Evolutionary conservation across 1,140 invertebrate genomes (phyloP).

Genomic region (Cydia fagiglandana): DNA sequence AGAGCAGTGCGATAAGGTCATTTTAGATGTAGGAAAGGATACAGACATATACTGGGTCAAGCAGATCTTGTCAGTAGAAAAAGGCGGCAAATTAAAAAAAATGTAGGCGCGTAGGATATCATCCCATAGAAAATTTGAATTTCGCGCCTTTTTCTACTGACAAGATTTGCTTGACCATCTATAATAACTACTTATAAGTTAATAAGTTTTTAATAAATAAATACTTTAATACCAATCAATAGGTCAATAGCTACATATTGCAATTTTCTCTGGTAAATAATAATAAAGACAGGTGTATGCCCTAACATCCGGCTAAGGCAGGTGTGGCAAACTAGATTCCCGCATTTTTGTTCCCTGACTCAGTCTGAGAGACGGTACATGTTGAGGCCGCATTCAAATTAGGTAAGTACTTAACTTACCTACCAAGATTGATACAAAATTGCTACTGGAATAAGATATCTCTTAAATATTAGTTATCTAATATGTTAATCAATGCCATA

Average conservation of each 20-base stretch:
- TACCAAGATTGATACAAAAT: background rate
- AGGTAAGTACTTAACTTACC: background rate
- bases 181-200: too few relatives aligned
- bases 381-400: background rate
- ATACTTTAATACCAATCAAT: too few relatives aligned
- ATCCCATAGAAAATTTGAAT: too few relatives aligned
- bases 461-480: background rate
- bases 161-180: too few relatives aligned
- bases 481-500: background rate
- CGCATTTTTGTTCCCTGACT: constrained; percentile 19
- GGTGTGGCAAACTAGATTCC: constrained; percentile 28
- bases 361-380: background rate
- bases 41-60: too few relatives aligned
- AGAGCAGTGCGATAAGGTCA: background rate
- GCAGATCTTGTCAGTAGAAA: too few relatives aligned
- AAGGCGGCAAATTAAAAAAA: too few relatives aligned
- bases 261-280: background rate
- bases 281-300: constrained; percentile 8
- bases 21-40: background rate
- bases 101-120: too few relatives aligned
- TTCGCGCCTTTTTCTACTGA: too few relatives aligned
- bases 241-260: background rate
- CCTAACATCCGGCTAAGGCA: constrained; percentile 10
- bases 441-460: background rate
- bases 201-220: too few relatives aligned